phyloP scores from a whole-genome alignment of 2,113 vertebrate genomes.

The Festucalex cinctus region DNA sequence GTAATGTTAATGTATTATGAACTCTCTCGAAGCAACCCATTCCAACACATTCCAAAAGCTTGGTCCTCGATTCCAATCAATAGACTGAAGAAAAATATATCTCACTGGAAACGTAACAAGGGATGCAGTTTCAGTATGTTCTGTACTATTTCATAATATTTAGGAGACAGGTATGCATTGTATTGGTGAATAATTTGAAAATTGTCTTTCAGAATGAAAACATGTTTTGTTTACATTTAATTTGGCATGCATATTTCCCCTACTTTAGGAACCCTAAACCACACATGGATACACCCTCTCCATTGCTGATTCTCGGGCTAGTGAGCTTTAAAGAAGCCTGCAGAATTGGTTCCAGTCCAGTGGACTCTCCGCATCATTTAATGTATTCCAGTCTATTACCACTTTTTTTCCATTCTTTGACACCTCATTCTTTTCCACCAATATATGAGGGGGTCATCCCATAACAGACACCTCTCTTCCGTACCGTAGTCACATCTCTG shows the following conservation, averaged over 20 bases:
- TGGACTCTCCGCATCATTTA: constrained; percentile 69
- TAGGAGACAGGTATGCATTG: neutral
- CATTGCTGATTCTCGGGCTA: constrained; percentile 34
- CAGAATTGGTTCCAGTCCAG: constrained; percentile 68
- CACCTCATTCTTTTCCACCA: constrained; percentile 72
- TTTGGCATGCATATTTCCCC: constrained; percentile 10
- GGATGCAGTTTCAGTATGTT: neutral
- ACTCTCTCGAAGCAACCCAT: no score
- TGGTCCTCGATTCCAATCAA: neutral
- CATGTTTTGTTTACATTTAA: constrained; percentile 21
- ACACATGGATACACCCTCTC: constrained; percentile 22
- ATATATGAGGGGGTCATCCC: constrained; percentile 72
- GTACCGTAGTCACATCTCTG: constrained; percentile 70
- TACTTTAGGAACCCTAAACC: constrained; percentile 37
- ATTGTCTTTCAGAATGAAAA: neutral
- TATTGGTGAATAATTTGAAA: neutral
- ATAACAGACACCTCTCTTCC: constrained; percentile 76
- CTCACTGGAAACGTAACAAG: neutral
- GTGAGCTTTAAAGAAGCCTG: constrained; percentile 58
- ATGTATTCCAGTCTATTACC: constrained; percentile 76
- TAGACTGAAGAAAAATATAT: neutral
- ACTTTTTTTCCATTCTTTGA: constrained; percentile 60
- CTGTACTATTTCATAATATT: neutral
- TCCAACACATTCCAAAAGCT: neutral
- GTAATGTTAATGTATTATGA: no score